phyloP scores from a whole-genome alignment of 2,113 vertebrate genomes.

The Myrmecobius fasciatus region DNA sequence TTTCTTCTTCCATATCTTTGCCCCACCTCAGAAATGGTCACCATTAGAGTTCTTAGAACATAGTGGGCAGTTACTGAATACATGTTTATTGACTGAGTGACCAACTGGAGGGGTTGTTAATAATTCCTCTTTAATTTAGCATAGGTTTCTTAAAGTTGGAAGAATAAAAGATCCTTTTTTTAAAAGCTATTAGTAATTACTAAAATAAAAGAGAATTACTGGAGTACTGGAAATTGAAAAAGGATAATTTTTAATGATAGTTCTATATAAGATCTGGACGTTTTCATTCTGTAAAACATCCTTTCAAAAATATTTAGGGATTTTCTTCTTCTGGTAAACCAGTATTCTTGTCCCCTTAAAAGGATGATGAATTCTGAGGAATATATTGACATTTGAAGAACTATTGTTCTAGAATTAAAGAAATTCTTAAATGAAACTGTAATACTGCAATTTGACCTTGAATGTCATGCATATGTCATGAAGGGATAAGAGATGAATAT shows the following conservation, averaged over 20 bases:
- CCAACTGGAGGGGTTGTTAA: neutral
- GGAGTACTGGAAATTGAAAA: neutral
- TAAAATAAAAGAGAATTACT: neutral
- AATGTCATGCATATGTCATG: neutral
- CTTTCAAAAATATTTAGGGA: neutral
- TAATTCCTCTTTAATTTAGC: neutral
- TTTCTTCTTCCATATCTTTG: too few relatives aligned
- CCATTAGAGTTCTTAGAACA: neutral
- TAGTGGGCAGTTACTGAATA: neutral
- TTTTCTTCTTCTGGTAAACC: neutral
- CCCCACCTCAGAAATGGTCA: too few relatives aligned
- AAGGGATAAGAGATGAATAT: neutral
- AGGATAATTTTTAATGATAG: neutral
- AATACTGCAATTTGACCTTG: neutral
- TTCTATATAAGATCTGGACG: neutral
- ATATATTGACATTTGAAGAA: neutral
- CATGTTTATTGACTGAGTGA: neutral
- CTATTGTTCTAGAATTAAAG: neutral
- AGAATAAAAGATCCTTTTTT: neutral
- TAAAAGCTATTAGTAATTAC: neutral
- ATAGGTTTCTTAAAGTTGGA: neutral
- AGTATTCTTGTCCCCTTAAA: neutral
- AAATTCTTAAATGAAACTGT: neutral
- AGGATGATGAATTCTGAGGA: neutral
- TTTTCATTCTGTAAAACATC: neutral